phyloP scores from a whole-genome alignment of 1,140 invertebrate species.

The Carposina sasakii region DNA sequence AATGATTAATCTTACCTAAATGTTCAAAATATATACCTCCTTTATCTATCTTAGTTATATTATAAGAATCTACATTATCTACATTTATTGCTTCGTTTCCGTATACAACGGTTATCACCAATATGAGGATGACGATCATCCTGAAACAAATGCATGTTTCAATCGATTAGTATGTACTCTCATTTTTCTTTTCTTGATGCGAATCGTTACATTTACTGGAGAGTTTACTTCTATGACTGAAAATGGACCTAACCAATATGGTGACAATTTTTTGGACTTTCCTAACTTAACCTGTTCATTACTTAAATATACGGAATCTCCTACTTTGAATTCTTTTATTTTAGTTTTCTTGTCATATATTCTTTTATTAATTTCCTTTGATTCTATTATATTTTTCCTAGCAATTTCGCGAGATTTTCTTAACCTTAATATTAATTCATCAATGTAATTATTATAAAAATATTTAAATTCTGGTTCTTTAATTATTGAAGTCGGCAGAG shows the following conservation, averaged over 20 bases:
- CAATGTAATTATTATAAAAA: slow-evolving; percentile 2
- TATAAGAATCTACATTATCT: slow-evolving; percentile 5
- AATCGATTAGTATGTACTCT: background rate
- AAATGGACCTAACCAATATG: slow-evolving; percentile 5
- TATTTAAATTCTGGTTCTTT: slow-evolving; percentile 6
- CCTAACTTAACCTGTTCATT: slow-evolving; percentile 1
- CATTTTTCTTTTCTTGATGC: background rate
- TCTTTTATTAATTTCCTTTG: slow-evolving; percentile 1
- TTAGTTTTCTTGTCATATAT: slow-evolving; percentile 1
- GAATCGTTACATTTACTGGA: background rate
- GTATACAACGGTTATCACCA: background rate
- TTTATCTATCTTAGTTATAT: slow-evolving; percentile 10
- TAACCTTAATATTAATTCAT: background rate
- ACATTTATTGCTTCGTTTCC: background rate
- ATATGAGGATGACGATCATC: background rate
- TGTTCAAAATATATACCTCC: slow-evolving; percentile 13
- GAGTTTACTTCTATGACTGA: background rate
- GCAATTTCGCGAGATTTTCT: background rate
- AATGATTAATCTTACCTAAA: slow-evolving; percentile 12
- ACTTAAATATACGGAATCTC: slow-evolving; percentile 1
- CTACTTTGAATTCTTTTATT: background rate
- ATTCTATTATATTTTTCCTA: background rate
- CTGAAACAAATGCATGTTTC: slow-evolving; percentile 7
- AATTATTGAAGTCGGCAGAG: background rate
- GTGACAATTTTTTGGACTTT: slow-evolving; percentile 4